Conservation (phyloP, 2,888 invertebrate genomes). For the Scaptomyza cyrtandrae region DNA sequence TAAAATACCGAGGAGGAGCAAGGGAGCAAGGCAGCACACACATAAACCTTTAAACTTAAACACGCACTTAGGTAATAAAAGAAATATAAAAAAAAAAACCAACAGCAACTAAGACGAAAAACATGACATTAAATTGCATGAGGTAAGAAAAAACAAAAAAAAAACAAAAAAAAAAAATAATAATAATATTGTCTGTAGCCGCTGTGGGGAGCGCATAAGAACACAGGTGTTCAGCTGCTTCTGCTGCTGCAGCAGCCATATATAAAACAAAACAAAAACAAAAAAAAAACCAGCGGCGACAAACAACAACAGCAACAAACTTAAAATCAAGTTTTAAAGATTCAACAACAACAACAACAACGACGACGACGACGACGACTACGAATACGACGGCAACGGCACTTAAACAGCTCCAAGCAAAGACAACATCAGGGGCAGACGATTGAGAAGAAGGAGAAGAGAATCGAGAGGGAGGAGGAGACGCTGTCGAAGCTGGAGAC, state of each 20-base stretch:
- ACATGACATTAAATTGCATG: slow-evolving; percentile 81
- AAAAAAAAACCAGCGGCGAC: slow-evolving; percentile 41
- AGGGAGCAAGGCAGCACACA: slow-evolving; percentile 32
- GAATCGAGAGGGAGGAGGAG: neutral
- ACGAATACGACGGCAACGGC: slow-evolving; percentile 52
- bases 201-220: slow-evolving; percentile 58
- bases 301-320: slow-evolving; percentile 51
- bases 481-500: slow-evolving; percentile 54
- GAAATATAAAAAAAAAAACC: slow-evolving; percentile 39
- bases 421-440: slow-evolving; percentile 26
- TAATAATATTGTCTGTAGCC: slow-evolving; percentile 62
- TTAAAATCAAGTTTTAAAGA: slow-evolving; percentile 80
- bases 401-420: slow-evolving; percentile 62
- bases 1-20: slow-evolving; percentile 49
- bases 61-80: slow-evolving; percentile 81
- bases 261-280: slow-evolving; percentile 53
- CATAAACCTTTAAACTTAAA: slow-evolving; percentile 81
- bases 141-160: slow-evolving; percentile 55
- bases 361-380: slow-evolving; percentile 39
- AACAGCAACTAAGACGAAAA: slow-evolving; percentile 76
- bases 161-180: slow-evolving; percentile 30
- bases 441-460: neutral
- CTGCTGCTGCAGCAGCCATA: slow-evolving; percentile 63
- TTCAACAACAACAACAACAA: slow-evolving; percentile 51
- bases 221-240: slow-evolving; percentile 77